Percentiles rank a stretch among this genome's conserved stretches.
Conservation (phyloP, 2,888 invertebrate species). For the Galerucella calmariensis region DNA sequence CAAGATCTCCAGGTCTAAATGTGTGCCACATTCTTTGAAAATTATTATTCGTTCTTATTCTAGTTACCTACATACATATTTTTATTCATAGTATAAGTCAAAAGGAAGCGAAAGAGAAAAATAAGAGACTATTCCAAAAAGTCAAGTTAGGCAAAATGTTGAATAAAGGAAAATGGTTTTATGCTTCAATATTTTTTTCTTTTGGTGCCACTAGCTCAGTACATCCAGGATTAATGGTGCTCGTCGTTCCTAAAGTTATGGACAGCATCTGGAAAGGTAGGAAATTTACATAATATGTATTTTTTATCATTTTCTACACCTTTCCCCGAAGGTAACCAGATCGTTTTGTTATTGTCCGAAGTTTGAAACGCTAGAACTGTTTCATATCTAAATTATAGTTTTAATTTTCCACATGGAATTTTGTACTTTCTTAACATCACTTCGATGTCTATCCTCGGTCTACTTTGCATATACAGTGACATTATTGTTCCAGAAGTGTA, state of each 20-base stretch:
- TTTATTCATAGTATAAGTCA: not conserved
- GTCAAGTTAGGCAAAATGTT: conserved; percentile 28
- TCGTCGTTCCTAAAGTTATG: conserved; percentile 45
- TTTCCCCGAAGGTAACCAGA: too few species aligned
- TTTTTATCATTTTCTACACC: too few species aligned
- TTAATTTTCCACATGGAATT: not conserved
- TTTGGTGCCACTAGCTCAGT: conserved; percentile 49
- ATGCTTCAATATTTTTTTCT: conserved; percentile 47
- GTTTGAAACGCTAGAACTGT: too few species aligned
- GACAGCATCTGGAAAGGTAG: conserved; percentile 49
- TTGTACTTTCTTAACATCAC: not conserved
- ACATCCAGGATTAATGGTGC: conserved; percentile 50
- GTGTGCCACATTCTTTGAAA: not conserved
- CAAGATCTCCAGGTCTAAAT: too few species aligned
- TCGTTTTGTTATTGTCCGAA: too few species aligned
- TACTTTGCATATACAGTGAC: not conserved
- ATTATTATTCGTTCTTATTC: not conserved
- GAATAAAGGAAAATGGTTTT: conserved; percentile 41
- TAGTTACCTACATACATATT: too few species aligned
- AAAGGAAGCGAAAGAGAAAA: not conserved
- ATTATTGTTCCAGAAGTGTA: conserved; percentile 50
- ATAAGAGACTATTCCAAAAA: not conserved
- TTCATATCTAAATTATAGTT: too few species aligned
- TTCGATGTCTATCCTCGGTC: not conserved
- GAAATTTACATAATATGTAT: conserved; percentile 11